Base-by-base conservation (phyloP, 2,888 invertebrate species). In the Platycheirus albimanus region DNA sequence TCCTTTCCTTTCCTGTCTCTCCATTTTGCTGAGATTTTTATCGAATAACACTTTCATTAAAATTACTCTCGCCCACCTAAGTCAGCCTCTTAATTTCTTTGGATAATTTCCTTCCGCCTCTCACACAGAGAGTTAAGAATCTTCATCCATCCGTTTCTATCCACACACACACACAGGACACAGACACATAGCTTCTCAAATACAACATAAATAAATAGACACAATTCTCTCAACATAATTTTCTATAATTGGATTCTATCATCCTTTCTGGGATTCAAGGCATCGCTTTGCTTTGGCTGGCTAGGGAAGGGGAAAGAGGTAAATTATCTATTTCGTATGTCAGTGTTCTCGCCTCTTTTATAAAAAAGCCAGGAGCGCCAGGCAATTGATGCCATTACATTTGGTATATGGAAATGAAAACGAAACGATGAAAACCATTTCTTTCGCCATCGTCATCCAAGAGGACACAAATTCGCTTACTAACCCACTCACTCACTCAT, bases 11-110 rank as follows among this genome's bases (percentile, higher is more conserved):
- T n/a, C 3, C n/a, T n/a, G n/a, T n/a, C 3, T 1, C 13, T 10
- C 24, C 43, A 15, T n/a, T 49, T 49, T 74, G 64, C 80, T 79
- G 86, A 86, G 86, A 87, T 86, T 87, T 86, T 86, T 86, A 87
- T 87, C 87, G 86, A 85, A 86, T 86, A 87, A 87, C 87, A 87
- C 87, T 87, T 87, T 87, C 87, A 87, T 87, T 87, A 86, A 86
- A 87, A 86, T 86, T 86, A 86, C 86, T 86, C 86, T 47, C 38
- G 17, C 77, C 64, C 63, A 38, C 45, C 19, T 11, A 15, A 5
- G 2, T 58, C 63, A 45, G 13, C 15, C 54, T 30, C 56, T 47
- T 41, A 63, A 67, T 74, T 74, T 45, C 52, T 79, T 41, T 47
- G 54, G 51, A 74, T 79, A 79, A 69, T 70, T 74, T 80, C 69